Evolutionary conservation across 2,888 invertebrate genomes (phyloP), one percentile per base, ranked within the genome.

Genomic region (Hipparchia sbordonii): DNA sequence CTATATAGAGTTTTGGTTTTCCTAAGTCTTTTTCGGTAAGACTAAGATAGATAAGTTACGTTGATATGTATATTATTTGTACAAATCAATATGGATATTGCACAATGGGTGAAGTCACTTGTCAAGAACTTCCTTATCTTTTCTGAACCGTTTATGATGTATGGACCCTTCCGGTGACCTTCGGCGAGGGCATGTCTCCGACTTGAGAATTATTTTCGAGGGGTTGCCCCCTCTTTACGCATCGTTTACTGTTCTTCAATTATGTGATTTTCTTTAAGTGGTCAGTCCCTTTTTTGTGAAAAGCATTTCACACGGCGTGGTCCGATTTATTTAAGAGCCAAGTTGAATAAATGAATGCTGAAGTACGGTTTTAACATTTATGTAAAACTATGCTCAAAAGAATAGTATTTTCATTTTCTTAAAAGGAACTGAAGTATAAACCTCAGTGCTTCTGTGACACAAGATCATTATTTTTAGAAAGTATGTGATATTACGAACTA

Each of bases 261-360:
- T 92, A 92, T 90, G 90, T 91, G 90, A 93, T 92, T 93, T 93
- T 91, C 89, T 91, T 88, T 88, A 92, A 92, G 91, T 91, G 91
- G 90, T 89, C 84, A 87, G 88, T 84, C 86, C 87, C 84, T 87
- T 90, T 87, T 90, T 87, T 84, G 82, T 82, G 67, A 72, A 72
- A 75, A 72, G 70, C 72, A 73, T 72, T 74, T 74, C 71, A 71
- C 72, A 74, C 63, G 67, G 71, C 60, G 71, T 60, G 72, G 67
- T 72, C 71, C 62, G 62, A 71, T 72, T 74, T 76, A 71, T 74
- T 67, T 70, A 74, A 66, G 59, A 59, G 62, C 59, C 66, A 67
- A 56, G 63, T 60, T 52, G 70, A 70, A 52, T 70, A 70, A 63
- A 63, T 70, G 63, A 63, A 70, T 56, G 45, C 52, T 70, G 61